Evolutionary conservation across 2,797 vertebrate species (phyloP).

Genomic region (Phataginus tetradactyla): DNA sequence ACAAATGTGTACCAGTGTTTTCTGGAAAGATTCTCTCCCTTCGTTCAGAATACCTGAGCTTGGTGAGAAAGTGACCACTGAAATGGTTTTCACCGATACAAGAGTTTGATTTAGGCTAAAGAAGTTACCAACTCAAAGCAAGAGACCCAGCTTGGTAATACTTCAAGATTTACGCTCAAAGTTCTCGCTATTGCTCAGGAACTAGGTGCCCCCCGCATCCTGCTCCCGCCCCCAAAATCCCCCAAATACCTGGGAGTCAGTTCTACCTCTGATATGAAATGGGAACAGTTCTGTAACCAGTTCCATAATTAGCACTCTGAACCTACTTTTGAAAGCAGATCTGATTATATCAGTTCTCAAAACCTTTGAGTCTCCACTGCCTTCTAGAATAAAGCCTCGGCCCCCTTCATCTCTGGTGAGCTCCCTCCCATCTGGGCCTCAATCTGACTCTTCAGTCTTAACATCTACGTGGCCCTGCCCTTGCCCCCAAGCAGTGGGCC

Average conservation of each 20-base stretch:
- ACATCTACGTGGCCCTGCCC: rapidly evolving
- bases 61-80: not conserved
- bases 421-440: no score
- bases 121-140: not conserved
- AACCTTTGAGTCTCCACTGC: not conserved
- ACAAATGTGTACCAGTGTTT: not conserved
- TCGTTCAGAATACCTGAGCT: not conserved
- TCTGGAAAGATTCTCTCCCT: not conserved
- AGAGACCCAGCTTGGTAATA: not conserved
- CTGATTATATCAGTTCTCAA: not conserved
- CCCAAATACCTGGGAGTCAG: not conserved
- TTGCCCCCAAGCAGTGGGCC: rapidly evolving
- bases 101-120: not conserved
- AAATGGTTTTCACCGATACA: not conserved
- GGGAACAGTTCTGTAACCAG: not conserved
- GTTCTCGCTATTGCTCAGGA: not conserved
- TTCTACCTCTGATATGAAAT: not conserved
- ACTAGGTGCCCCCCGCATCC: not conserved
- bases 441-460: not conserved
- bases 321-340: not conserved
- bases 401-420: rapidly evolving
- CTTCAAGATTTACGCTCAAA: not conserved
- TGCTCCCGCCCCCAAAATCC: not conserved
- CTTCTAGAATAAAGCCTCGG: not conserved
- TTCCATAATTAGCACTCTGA: not conserved